phyloP scores from a whole-genome alignment of 1,140 invertebrate genomes.

The Phymorhynchus buccinoides region DNA sequence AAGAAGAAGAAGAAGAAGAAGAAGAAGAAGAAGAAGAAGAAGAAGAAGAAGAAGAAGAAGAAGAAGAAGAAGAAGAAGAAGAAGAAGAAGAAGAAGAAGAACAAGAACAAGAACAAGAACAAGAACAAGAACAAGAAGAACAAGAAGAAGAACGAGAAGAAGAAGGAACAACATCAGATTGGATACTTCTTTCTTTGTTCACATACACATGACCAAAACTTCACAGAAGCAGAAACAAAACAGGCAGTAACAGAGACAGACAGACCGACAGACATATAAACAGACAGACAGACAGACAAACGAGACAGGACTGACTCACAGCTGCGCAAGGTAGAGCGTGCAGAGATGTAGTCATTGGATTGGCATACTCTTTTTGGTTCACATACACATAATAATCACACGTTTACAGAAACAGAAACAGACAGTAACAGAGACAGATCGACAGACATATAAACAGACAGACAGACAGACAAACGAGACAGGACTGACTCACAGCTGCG shows the following conservation, averaged over 20 bases:
- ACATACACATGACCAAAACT: background rate
- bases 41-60: background rate
- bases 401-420: background rate
- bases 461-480: background rate
- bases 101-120: background rate
- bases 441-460: background rate
- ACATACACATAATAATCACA: constrained; percentile 8
- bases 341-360: background rate
- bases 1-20: too few relatives aligned
- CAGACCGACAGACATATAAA: background rate
- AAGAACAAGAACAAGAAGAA: background rate
- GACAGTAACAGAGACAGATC: background rate
- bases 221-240: background rate
- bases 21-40: too few relatives aligned
- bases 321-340: background rate
- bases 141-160: background rate
- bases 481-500: constrained; percentile 59
- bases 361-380: too few relatives aligned
- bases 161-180: too few relatives aligned
- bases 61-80: background rate
- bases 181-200: too few relatives aligned
- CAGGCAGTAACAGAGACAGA: background rate
- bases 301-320: too few relatives aligned
- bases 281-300: too few relatives aligned
- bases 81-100: background rate